Evolutionary conservation across 2,888 invertebrate species (phyloP).

Genomic region (Dysmachus trigonus): DNA sequence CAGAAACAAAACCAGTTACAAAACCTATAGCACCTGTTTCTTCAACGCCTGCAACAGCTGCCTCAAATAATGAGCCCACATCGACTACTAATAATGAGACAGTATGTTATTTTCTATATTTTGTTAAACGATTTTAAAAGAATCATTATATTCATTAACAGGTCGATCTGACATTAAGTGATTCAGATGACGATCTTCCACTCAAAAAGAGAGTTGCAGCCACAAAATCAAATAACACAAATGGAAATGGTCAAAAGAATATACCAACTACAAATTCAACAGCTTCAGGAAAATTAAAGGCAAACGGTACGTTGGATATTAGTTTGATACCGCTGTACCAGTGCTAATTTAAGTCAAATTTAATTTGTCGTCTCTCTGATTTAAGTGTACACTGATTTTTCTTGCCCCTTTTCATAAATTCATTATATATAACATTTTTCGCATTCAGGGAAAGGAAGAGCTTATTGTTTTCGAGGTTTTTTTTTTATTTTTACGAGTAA

Average conservation of each 20-base stretch:
- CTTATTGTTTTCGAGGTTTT: neutral
- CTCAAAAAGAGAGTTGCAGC: constrained; percentile 69
- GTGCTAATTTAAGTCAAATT: neutral
- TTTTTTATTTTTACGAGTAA: neutral
- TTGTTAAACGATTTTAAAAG: neutral
- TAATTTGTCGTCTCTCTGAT: neutral
- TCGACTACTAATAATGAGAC: constrained; percentile 64
- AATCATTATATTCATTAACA: constrained; percentile 49
- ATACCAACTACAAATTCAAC: neutral
- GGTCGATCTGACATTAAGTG: constrained; percentile 78
- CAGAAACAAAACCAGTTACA: constrained; percentile 54
- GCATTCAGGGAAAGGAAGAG: neutral
- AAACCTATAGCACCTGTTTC: constrained; percentile 52
- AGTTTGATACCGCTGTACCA: neutral
- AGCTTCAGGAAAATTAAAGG: constrained; percentile 53
- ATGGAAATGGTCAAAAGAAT: constrained; percentile 53
- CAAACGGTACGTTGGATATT: constrained; percentile 60
- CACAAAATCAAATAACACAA: constrained; percentile 57
- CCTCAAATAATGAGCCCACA: constrained; percentile 61
- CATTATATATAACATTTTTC: neutral
- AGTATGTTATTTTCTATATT: constrained; percentile 51
- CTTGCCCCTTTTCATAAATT: neutral
- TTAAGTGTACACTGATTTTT: neutral
- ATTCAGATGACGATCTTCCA: constrained; percentile 76
- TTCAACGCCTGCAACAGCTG: constrained; percentile 41